Conservation (phyloP, 2,797 vertebrate species). For the Enteromius thamalakanensis region DNA sequence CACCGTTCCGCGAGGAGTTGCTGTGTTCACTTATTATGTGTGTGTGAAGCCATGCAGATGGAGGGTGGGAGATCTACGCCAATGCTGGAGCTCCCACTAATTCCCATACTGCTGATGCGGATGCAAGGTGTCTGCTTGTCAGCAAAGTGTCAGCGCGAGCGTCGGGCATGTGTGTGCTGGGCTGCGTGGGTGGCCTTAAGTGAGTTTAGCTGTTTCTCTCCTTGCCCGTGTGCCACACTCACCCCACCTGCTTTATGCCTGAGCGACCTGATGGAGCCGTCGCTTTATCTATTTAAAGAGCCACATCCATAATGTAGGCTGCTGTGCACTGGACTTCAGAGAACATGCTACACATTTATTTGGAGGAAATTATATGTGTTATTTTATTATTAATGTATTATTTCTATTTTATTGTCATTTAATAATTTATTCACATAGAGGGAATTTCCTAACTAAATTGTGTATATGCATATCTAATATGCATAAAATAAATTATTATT, state of each 20-base stretch:
- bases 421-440: neutral
- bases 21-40: conserved; percentile 39
- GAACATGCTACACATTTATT: conserved; percentile 24
- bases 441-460: neutral
- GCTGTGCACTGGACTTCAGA: conserved; percentile 32
- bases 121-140: conserved; percentile 51
- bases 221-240: conserved; percentile 26
- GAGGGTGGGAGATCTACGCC: conserved; percentile 10
- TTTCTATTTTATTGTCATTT: neutral
- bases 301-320: conserved; percentile 47
- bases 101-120: conserved; percentile 39
- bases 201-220: conserved; percentile 61
- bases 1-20: neutral
- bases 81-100: conserved; percentile 41
- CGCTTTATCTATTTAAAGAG: conserved; percentile 50
- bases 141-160: conserved; percentile 37
- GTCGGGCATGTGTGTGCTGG: conserved; percentile 36
- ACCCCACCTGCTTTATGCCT: conserved; percentile 21
- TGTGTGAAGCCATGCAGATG: conserved; percentile 41
- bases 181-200: conserved; percentile 59
- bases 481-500: neutral
- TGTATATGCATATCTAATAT: neutral
- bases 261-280: conserved; percentile 31
- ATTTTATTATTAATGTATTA: too few species aligned
- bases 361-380: neutral